Evolutionary conservation across 2,113 vertebrate genomes (phyloP).

Genomic region (Gambusia affinis): DNA sequence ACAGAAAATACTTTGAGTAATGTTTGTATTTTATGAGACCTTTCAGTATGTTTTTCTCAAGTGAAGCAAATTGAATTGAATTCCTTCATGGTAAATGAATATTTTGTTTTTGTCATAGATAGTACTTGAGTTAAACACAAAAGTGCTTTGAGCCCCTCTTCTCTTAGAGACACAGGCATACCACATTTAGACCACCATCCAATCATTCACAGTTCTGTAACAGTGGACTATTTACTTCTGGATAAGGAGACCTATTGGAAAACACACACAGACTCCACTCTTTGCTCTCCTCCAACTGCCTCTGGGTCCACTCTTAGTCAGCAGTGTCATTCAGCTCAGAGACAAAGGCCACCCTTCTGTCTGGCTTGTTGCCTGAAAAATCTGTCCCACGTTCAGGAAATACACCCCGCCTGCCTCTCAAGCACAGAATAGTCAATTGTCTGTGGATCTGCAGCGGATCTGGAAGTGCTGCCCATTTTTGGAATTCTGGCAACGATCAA

Average conservation of each 20-base stretch:
- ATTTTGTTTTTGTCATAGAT: conserved; percentile 25
- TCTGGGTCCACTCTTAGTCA: conserved; percentile 60
- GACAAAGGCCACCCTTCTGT: conserved; percentile 81
- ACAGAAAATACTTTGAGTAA: neutral
- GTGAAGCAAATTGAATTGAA: neutral
- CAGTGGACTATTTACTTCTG: conserved; percentile 66
- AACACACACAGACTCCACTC: conserved; percentile 66
- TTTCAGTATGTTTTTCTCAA: neutral
- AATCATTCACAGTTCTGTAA: conserved; percentile 42
- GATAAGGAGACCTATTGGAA: conserved; percentile 65
- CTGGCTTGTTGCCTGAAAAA: conserved; percentile 79
- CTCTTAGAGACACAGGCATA: conserved; percentile 36
- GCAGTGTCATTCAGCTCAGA: conserved; percentile 74
- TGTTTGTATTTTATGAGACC: neutral
- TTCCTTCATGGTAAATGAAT: conserved; percentile 45
- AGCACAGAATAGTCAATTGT: conserved; percentile 80
- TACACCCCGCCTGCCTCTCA: conserved; percentile 70
- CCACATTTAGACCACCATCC: conserved; percentile 31
- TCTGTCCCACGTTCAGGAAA: conserved; percentile 79
- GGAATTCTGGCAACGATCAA: conserved; percentile 71
- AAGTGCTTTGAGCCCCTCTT: conserved; percentile 36
- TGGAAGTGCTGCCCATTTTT: conserved; percentile 80
- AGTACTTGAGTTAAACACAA: conserved; percentile 40
- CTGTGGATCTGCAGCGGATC: conserved; percentile 75
- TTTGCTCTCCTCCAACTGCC: conserved; percentile 52